A percentile compares a stretch with the other conserved stretches of the same genome.
These are phyloP conservation scores for Plecotus auritus DNA, from an alignment of 2,113 vertebrate genomes.

Conservation along the genomic window DNA sequence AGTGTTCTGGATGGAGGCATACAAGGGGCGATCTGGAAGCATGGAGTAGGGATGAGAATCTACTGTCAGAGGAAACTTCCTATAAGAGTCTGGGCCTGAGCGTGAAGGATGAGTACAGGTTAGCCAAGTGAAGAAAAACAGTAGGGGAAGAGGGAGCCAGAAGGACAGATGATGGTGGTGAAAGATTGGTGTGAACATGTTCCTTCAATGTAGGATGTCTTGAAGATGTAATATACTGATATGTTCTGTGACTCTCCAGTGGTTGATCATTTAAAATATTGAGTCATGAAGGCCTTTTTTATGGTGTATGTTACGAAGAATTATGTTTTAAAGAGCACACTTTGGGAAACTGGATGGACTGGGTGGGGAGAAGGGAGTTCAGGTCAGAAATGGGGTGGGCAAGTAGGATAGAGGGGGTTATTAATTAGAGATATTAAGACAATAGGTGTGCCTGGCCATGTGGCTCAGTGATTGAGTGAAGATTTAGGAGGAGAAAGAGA, in stretches of 20 bases:
- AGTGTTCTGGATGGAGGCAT: background rate
- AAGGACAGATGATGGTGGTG: background rate
- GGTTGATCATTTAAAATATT: background rate
- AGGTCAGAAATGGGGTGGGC: background rate
- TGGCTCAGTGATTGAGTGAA: background rate
- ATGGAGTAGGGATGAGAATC: background rate
- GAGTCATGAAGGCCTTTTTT: background rate
- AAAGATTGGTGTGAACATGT: background rate
- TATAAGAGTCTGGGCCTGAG: background rate
- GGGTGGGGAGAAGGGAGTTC: background rate
- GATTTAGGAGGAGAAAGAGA: background rate
- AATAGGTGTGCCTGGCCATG: background rate
- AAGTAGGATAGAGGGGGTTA: background rate
- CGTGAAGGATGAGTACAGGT: background rate
- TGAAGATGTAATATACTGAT: background rate
- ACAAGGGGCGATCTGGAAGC: background rate
- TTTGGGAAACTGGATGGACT: background rate
- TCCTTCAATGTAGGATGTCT: background rate
- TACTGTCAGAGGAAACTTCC: background rate
- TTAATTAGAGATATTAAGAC: background rate
- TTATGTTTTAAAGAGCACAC: background rate
- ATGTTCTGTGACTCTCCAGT: background rate
- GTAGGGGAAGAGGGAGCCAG: background rate
- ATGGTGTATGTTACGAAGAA: background rate
- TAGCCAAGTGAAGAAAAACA: background rate